Conservation (phyloP, 2,888 invertebrate species). For the Hydrotaea diabolus region DNA sequence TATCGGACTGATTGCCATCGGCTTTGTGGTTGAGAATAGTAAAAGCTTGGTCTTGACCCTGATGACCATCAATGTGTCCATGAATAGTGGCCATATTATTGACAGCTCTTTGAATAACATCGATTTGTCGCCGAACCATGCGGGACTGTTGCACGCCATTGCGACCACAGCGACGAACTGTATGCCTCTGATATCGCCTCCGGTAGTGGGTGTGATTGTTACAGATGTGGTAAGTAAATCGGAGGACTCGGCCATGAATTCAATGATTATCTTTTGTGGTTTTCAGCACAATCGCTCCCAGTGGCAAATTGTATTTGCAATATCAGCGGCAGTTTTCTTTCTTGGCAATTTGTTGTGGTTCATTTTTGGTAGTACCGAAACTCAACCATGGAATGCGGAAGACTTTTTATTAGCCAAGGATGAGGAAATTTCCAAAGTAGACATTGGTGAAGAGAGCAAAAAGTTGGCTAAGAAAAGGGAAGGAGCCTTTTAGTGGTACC, state of each 20-base stretch:
- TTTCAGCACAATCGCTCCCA: conserved; percentile 82
- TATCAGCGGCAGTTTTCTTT: conserved; percentile 85
- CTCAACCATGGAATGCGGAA: conserved; percentile 87
- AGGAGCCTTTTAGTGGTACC: too few species aligned
- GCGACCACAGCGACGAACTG: conserved; percentile 83
- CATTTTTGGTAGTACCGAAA: conserved; percentile 84
- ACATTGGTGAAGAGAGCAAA: too few species aligned
- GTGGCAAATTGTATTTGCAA: conserved; percentile 89
- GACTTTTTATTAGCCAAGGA: conserved; percentile 77
- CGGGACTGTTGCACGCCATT: conserved; percentile 85
- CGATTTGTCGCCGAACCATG: conserved; percentile 85
- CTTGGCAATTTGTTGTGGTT: conserved; percentile 86
- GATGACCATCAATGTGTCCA: conserved; percentile 82
- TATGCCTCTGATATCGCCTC: conserved; percentile 83
- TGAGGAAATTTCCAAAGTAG: too few species aligned
- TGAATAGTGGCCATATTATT: conserved; percentile 79
- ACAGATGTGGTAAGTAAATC: conserved; percentile 59
- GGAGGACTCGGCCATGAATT: background rate
- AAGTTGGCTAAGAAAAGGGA: too few species aligned
- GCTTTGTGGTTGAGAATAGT: conserved; percentile 80
- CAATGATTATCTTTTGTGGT: conserved; percentile 67
- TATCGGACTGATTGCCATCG: conserved; percentile 81
- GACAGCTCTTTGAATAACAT: conserved; percentile 82
- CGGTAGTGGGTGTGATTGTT: conserved; percentile 82
- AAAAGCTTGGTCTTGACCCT: conserved; percentile 80